Percentiles rank a stretch among this genome's conserved stretches.
phyloP scores from a whole-genome alignment of 2,113 vertebrate species.

The Atlantisia rogersi region DNA sequence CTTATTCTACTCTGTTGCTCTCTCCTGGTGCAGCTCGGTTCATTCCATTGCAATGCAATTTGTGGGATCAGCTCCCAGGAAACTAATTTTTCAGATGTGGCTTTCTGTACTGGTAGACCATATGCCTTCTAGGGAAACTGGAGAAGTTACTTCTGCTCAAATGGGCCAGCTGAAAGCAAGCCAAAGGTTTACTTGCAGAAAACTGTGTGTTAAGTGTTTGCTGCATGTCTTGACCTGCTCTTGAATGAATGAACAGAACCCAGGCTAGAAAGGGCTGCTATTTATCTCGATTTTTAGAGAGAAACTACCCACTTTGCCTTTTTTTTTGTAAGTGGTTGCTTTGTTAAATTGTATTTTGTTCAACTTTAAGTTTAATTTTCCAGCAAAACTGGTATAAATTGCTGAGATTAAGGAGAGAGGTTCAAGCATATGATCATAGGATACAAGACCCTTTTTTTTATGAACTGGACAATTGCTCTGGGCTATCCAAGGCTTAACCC shows the following conservation, averaged over 20 bases:
- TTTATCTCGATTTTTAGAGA: not conserved
- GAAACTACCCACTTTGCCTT: not conserved
- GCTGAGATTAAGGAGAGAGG: not conserved
- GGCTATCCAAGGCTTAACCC: constrained; percentile 11
- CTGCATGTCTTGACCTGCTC: not conserved
- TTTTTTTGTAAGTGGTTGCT: not conserved
- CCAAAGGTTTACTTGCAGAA: not conserved
- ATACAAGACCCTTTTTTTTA: constrained; percentile 10
- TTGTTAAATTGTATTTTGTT: not conserved
- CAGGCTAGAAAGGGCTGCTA: not conserved
- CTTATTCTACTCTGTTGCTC: not conserved
- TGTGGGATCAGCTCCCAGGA: not conserved
- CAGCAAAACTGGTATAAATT: not conserved
- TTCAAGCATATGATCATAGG: constrained; percentile 4
- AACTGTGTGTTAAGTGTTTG: not conserved
- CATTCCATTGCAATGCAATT: not conserved
- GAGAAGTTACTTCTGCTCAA: not conserved
- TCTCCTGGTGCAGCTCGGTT: not conserved
- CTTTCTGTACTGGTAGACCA: not conserved
- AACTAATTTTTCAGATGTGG: not conserved
- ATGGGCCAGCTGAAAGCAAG: not conserved
- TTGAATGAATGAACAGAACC: not conserved
- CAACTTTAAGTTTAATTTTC: not conserved
- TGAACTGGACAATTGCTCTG: not conserved
- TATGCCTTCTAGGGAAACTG: not conserved